Percentiles rank a stretch among this genome's conserved stretches.
These are phyloP conservation scores for Eilema griseolum DNA, from an alignment of 2,888 invertebrate genomes.

Conservation along the genomic window DNA sequence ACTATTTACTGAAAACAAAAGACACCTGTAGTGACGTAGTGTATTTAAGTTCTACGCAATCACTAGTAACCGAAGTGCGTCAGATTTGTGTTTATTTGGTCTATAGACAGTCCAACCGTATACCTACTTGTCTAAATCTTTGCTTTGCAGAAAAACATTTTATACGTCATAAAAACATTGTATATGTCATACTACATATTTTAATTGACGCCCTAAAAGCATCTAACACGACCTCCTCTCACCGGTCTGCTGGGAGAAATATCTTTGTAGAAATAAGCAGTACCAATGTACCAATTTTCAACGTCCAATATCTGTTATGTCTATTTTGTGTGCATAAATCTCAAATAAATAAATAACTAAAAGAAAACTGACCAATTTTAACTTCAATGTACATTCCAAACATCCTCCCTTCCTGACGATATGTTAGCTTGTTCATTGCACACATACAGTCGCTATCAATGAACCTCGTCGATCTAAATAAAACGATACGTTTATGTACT, in stretches of 20 bases:
- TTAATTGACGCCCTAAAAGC: background rate
- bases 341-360: background rate
- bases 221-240: no score
- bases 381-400: background rate
- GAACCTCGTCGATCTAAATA: constrained; percentile 1
- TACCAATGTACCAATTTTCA: no score
- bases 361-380: constrained; percentile 9
- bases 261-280: no score
- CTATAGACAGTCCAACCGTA: background rate
- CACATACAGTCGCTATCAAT: constrained; percentile 23
- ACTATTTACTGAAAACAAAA: background rate
- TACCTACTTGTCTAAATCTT: background rate
- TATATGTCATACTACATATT: no score
- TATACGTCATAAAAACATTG: background rate
- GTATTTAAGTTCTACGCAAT: background rate
- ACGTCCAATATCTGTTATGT: no score
- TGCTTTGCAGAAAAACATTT: background rate
- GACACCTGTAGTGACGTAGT: background rate
- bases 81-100: background rate
- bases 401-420: constrained; percentile 40
- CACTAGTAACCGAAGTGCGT: background rate
- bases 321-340: no score
- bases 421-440: constrained; percentile 25
- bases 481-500: constrained; percentile 18
- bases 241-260: no score